Evolutionary conservation across 2,888 invertebrate genomes (phyloP).

Genomic region (Drosophila glabriapex): DNA sequence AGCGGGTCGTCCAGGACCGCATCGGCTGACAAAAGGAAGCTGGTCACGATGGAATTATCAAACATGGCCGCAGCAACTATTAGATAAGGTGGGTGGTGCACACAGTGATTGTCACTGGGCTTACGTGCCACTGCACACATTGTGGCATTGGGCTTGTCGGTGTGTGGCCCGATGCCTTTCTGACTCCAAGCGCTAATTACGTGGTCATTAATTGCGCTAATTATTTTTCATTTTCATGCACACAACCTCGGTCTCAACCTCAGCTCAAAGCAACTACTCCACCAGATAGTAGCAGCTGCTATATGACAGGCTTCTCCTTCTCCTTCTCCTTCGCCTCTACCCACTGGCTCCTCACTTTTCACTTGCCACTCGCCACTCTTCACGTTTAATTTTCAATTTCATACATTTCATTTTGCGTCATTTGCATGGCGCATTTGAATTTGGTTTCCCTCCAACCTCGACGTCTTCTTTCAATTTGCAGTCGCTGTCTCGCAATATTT

Average conservation of each 20-base stretch:
- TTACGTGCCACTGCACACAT: constrained; percentile 74
- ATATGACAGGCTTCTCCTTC: not conserved
- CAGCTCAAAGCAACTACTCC: not conserved
- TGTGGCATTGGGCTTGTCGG: constrained; percentile 38
- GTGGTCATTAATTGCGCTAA: constrained; percentile 83
- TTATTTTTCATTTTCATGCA: constrained; percentile 79
- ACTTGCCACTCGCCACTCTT: not conserved
- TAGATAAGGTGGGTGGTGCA: constrained; percentile 44
- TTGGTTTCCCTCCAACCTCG: constrained; percentile 9
- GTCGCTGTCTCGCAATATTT: not conserved
- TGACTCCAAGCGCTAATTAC: constrained; percentile 81
- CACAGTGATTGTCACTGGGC: constrained; percentile 12
- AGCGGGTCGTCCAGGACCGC: constrained; percentile 51
- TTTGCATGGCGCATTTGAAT: constrained; percentile 66
- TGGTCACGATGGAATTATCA: constrained; percentile 76
- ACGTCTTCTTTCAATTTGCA: not conserved
- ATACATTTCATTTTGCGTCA: constrained; percentile 76
- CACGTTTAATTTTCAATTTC: constrained; percentile 63
- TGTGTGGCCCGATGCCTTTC: constrained; percentile 24
- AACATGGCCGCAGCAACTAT: constrained; percentile 71
- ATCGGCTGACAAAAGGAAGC: constrained; percentile 66
- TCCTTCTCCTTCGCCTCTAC: not conserved
- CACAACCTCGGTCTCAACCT: constrained; percentile 21
- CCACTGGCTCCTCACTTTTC: not conserved
- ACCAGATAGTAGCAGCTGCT: constrained; percentile 7